Conservation (phyloP, 2,797 vertebrate species). For the Cheracebus regulus region DNA sequence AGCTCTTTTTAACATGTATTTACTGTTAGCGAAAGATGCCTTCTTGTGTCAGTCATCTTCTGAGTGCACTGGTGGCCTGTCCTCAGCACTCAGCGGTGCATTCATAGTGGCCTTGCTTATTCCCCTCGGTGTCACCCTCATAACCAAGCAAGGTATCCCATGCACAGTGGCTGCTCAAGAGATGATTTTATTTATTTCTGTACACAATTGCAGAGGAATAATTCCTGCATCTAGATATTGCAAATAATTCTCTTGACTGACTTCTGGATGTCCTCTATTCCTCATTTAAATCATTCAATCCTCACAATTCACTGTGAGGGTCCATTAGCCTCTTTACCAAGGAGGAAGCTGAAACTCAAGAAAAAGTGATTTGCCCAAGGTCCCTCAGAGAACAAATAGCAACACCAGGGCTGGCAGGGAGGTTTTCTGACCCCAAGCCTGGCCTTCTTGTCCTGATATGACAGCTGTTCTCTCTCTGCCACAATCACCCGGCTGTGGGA, state of each 20-base stretch:
- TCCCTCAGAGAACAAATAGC: background rate
- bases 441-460: background rate
- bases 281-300: background rate
- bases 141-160: background rate
- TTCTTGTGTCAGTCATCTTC: background rate
- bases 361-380: background rate
- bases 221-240: background rate
- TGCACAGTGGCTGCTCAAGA: background rate
- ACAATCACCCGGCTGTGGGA: background rate
- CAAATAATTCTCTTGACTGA: background rate
- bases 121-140: background rate
- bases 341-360: background rate
- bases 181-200: background rate
- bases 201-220: background rate
- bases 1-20: background rate
- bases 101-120: background rate
- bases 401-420: background rate
- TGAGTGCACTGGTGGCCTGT: background rate
- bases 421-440: background rate
- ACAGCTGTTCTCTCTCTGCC: slow-evolving; percentile 47
- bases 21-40: background rate
- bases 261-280: background rate
- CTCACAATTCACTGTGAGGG: background rate
- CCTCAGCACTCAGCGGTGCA: fast-evolving
- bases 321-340: background rate